Evolutionary conservation across 2,113 vertebrate genomes (phyloP).

Genomic region (Boulengeromyrus knoepffleri): DNA sequence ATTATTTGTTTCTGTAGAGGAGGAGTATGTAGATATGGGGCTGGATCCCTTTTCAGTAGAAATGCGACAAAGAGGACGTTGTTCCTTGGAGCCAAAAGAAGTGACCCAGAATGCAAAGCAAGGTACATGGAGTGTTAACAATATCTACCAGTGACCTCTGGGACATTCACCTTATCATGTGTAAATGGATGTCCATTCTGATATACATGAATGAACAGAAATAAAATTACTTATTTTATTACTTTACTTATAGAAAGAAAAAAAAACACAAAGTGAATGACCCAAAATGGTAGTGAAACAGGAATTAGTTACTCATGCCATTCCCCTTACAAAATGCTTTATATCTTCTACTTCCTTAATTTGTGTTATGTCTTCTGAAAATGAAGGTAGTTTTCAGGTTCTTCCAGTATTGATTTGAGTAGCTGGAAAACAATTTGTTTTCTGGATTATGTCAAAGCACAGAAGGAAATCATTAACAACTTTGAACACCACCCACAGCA

Average conservation of each 20-base stretch:
- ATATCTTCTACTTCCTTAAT: not conserved
- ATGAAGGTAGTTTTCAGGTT: not conserved
- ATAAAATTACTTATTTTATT: not conserved
- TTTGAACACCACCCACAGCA: not conserved
- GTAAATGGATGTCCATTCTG: not conserved
- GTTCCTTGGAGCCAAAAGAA: not conserved
- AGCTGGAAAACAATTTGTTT: not conserved
- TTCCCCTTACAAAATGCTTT: not conserved
- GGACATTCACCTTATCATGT: not conserved
- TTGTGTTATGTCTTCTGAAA: not conserved
- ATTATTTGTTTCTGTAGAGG: not conserved
- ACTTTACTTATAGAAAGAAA: not conserved
- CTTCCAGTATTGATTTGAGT: not conserved
- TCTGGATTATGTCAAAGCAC: not conserved
- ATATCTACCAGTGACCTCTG: not conserved
- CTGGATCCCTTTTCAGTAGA: not conserved
- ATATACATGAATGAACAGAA: not conserved
- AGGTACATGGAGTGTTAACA: not conserved
- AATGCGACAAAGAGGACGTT: not conserved
- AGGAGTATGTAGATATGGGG: not conserved
- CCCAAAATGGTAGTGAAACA: not conserved
- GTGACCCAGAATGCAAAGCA: not conserved
- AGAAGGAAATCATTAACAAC: not conserved
- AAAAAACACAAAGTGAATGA: not conserved
- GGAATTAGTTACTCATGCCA: not conserved